Conservation (phyloP, 2,113 vertebrate species). For the Bagarius yarrelli region DNA sequence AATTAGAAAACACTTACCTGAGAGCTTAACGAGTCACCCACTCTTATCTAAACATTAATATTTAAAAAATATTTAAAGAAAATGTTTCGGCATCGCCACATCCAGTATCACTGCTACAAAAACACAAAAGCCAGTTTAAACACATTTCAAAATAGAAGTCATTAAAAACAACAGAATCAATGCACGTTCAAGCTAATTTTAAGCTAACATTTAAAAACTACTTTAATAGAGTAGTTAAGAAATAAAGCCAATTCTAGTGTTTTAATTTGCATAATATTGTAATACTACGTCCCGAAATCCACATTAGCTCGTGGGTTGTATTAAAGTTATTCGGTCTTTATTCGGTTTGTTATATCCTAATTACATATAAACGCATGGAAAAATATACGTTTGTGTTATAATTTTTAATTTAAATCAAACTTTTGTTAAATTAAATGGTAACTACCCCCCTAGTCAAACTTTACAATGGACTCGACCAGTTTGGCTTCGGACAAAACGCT, state of each 20-base stretch:
- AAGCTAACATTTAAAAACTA: too few species aligned
- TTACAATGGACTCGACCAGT: conserved; percentile 8
- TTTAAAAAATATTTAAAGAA: not conserved
- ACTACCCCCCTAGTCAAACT: not conserved
- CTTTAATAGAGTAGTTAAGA: too few species aligned
- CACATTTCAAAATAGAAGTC: conserved; percentile 45
- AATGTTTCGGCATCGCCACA: not conserved
- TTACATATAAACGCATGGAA: not conserved
- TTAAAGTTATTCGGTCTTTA: not conserved
- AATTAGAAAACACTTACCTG: conserved; percentile 12
- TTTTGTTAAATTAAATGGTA: not conserved
- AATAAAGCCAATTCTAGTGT: not conserved
- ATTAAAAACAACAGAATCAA: not conserved
- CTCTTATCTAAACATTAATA: not conserved
- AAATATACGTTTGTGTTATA: not conserved
- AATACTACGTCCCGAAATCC: too few species aligned
- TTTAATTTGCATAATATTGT: not conserved
- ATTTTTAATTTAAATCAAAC: not conserved
- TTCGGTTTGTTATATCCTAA: not conserved
- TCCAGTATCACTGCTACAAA: not conserved
- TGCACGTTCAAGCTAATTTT: not conserved
- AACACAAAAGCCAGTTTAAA: conserved; percentile 22
- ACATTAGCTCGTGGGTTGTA: not conserved
- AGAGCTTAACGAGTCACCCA: not conserved
- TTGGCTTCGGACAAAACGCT: too few species aligned